These are phyloP conservation scores for Blastobasis adustella DNA, from an alignment of 2,888 invertebrate genomes.

Conservation along the genomic window DNA sequence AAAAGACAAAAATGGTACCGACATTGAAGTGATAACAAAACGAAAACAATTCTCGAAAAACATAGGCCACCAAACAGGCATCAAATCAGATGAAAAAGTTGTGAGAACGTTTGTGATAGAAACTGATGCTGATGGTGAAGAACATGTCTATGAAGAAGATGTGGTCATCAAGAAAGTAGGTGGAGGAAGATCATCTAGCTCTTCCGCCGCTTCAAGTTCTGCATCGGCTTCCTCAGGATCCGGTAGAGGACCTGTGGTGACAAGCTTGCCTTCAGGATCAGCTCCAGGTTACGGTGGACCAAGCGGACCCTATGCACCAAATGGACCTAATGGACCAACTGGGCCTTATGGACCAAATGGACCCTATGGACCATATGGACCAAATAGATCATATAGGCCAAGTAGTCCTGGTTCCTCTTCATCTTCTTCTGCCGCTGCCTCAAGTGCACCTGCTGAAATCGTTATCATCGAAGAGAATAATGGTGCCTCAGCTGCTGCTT, in stretches of 20 bases:
- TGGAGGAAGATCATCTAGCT: background rate
- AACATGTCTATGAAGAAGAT: conserved; percentile 42
- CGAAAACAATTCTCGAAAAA: conserved; percentile 25
- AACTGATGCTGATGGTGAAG: conserved; percentile 32
- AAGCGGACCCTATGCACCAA: conserved; percentile 2
- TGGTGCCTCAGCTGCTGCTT: background rate
- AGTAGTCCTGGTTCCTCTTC: background rate
- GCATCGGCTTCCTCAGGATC: background rate
- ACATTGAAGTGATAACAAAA: conserved; percentile 23
- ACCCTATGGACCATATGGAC: conserved; percentile 3
- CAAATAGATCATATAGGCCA: background rate
- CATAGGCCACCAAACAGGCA: conserved; percentile 10
- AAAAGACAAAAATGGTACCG: conserved; percentile 23
- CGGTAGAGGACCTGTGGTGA: background rate
- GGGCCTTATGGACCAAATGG: conserved; percentile 1
- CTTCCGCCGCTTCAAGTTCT: background rate
- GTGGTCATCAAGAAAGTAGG: conserved; percentile 29
- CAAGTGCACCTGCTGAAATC: background rate
- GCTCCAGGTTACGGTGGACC: background rate
- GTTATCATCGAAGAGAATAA: background rate
- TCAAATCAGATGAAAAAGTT: conserved; percentile 25
- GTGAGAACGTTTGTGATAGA: conserved; percentile 28
- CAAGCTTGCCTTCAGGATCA: background rate
- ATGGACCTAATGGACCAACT: conserved; percentile 1
- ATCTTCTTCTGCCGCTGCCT: background rate